Evolutionary conservation across 2,113 vertebrate genomes (phyloP).

Genomic region (Irena cyanogastra): DNA sequence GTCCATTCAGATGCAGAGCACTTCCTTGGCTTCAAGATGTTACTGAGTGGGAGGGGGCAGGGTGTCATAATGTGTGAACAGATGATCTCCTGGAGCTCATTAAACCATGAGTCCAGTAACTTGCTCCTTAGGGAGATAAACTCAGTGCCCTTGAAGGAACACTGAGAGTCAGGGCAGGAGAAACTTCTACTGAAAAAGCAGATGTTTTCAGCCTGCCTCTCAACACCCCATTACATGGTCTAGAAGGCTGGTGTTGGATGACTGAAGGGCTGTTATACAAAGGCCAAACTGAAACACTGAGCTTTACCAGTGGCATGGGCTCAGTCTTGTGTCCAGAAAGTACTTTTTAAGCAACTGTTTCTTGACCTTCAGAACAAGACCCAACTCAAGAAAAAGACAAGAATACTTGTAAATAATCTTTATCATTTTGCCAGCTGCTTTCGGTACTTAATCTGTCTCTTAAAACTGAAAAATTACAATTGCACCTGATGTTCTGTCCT

Average conservation of each 20-base stretch:
- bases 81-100: not conserved
- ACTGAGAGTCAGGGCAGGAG: not conserved
- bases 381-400: not conserved
- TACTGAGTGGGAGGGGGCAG: fast-evolving
- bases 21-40: fast-evolving
- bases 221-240: not conserved
- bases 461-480: constrained; percentile 61
- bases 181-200: not conserved
- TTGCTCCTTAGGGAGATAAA: not conserved
- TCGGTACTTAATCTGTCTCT: constrained; percentile 56
- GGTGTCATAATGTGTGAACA: not conserved
- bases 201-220: not conserved
- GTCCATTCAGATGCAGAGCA: not conserved
- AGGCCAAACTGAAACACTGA: not conserved
- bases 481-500: constrained; percentile 37
- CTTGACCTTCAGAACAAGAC: constrained; percentile 20
- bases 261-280: not conserved
- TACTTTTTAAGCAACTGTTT: not conserved
- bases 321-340: not conserved
- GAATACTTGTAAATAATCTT: constrained; percentile 35
- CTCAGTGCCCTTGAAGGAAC: not conserved
- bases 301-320: not conserved
- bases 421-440: constrained; percentile 38
- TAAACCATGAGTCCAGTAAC: not conserved
- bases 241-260: not conserved